phyloP scores from a whole-genome alignment of 1,140 invertebrate species.

The Drosophila virilis region DNA sequence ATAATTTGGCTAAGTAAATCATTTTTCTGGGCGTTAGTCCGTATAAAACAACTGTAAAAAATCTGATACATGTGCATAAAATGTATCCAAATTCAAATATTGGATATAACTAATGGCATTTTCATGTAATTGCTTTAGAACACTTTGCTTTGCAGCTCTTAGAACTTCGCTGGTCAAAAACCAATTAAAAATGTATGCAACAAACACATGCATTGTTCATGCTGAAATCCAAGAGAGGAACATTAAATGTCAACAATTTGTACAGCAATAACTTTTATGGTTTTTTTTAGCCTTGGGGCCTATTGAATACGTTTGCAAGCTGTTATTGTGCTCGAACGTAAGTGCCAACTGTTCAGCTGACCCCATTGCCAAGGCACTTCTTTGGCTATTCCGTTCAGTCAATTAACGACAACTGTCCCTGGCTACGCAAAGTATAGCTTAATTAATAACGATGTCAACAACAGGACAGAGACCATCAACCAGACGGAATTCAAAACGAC shows the following conservation, averaged over 20 bases:
- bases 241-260: slow-evolving; percentile 45
- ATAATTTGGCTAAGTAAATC: too few species aligned
- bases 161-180: neutral
- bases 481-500: slow-evolving; percentile 42
- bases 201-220: neutral
- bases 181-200: neutral
- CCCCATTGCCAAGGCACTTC: slow-evolving; percentile 29
- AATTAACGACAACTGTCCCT: slow-evolving; percentile 71
- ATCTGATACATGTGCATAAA: too few species aligned
- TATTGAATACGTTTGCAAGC: slow-evolving; percentile 50
- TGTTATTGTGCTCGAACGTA: slow-evolving; percentile 57
- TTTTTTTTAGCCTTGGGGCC: slow-evolving; percentile 41
- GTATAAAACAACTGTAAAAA: too few species aligned
- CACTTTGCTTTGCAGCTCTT: neutral
- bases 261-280: slow-evolving; percentile 61
- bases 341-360: slow-evolving; percentile 40
- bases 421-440: slow-evolving; percentile 75
- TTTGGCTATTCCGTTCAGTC: slow-evolving; percentile 63
- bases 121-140: neutral
- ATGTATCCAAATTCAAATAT: neutral
- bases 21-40: too few species aligned
- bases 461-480: slow-evolving; percentile 34
- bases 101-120: neutral
- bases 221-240: neutral
- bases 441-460: slow-evolving; percentile 80